Evolutionary conservation across 2,113 vertebrate genomes (phyloP).

Genomic region (Malurus melanocephalus): DNA sequence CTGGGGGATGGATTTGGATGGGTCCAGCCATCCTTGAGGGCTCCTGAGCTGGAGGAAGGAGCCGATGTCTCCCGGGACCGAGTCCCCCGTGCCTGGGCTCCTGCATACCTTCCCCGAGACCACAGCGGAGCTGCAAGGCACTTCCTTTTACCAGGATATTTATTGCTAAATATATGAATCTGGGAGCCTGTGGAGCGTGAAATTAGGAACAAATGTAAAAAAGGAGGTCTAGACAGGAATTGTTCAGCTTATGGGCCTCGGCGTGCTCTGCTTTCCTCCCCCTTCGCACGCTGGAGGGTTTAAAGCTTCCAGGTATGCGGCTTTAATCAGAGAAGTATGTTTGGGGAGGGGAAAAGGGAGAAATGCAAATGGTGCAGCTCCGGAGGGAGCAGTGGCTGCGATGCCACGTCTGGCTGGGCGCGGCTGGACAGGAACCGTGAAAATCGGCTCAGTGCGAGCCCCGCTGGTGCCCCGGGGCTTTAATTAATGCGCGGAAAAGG

Average conservation of each 20-base stretch:
- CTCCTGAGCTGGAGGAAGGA: not conserved
- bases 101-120: slow-evolving; percentile 8
- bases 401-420: not conserved
- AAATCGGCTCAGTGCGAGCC: not conserved
- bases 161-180: slow-evolving; percentile 62
- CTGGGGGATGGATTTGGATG: not conserved
- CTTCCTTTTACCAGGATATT: slow-evolving; percentile 53
- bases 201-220: slow-evolving; percentile 78
- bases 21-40: not conserved
- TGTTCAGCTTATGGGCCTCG: slow-evolving; percentile 51
- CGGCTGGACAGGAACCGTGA: not conserved
- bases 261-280: not conserved
- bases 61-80: not conserved
- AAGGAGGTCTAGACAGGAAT: slow-evolving; percentile 78
- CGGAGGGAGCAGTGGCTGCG: not conserved
- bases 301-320: slow-evolving; percentile 59
- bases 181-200: slow-evolving; percentile 70
- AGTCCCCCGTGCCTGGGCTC: slow-evolving; percentile 5
- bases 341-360: not conserved
- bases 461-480: not conserved
- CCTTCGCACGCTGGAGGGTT: slow-evolving; percentile 20
- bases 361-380: not conserved
- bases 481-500: not conserved
- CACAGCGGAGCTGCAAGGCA: slow-evolving; percentile 30
- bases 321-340: slow-evolving; percentile 53